Conservation (phyloP, 2,113 vertebrate genomes). For the Brachypodius melanocephalos region DNA sequence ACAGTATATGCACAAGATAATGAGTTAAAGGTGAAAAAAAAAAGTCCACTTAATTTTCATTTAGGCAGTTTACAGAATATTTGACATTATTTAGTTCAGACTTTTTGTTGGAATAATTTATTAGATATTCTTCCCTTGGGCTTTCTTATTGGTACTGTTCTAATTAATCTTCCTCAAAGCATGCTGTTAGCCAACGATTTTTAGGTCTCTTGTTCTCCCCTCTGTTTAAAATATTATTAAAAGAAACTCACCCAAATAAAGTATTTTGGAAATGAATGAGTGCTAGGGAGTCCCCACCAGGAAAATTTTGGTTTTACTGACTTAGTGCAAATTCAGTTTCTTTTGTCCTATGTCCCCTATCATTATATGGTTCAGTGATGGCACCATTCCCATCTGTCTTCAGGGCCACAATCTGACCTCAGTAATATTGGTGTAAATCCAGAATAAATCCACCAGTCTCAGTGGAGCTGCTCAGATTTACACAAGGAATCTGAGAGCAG, state of each 20-base stretch:
- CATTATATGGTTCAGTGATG: neutral
- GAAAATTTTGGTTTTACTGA: neutral
- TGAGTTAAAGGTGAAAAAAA: neutral
- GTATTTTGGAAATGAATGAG: neutral
- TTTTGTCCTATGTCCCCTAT: neutral
- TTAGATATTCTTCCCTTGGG: neutral
- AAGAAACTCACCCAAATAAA: neutral
- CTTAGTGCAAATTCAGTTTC: neutral
- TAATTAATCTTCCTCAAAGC: conserved; percentile 2
- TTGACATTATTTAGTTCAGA: neutral
- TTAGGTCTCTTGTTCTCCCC: neutral
- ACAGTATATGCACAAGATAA: neutral
- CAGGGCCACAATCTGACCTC: conserved; percentile 30
- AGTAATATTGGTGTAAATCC: conserved; percentile 43
- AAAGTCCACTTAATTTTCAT: neutral
- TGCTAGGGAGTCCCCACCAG: neutral
- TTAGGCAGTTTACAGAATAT: neutral
- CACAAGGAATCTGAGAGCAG: conserved; percentile 49
- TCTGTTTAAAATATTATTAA: neutral
- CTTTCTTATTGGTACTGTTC: neutral
- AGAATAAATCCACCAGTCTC: conserved; percentile 49
- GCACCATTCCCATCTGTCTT: conserved; percentile 17
- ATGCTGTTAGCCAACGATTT: neutral
- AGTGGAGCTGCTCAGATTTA: conserved; percentile 54
- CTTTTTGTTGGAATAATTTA: neutral